phyloP scores from a whole-genome alignment of 2,888 invertebrate genomes.

The Apamea crenata region DNA sequence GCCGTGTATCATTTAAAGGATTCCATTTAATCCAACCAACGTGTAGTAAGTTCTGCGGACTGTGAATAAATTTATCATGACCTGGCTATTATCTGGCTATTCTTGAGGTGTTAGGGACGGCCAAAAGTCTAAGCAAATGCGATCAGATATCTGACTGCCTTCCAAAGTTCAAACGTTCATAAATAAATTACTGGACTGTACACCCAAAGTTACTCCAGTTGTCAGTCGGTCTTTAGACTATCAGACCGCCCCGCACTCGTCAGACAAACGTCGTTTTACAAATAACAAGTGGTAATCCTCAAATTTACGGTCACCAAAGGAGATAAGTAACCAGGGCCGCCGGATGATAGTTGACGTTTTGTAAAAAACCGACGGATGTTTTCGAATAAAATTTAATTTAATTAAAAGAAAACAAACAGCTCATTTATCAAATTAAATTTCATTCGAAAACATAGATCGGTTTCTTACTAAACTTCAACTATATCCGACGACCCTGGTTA shows the following conservation, averaged over 20 bases:
- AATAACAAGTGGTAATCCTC: not conserved
- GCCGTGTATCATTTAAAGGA: constrained; percentile 5
- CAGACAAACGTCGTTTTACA: not conserved
- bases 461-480: no score
- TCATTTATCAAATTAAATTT: no score
- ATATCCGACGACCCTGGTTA: no score
- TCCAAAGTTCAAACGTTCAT: not conserved
- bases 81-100: not conserved
- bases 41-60: not conserved
- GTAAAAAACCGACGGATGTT: no score
- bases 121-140: not conserved
- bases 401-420: no score
- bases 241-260: not conserved
- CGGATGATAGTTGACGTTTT: no score
- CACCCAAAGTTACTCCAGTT: not conserved
- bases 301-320: no score
- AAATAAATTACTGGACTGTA: not conserved
- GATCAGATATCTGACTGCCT: not conserved
- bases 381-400: no score
- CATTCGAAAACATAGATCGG: no score
- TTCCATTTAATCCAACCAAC: constrained; percentile 1
- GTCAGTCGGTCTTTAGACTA: not conserved
- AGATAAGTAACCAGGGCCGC: no score
- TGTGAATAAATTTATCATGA: not conserved
- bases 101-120: no score